Evolutionary conservation across 2,113 vertebrate species (phyloP).

Genomic region (Bettongia penicillata): DNA sequence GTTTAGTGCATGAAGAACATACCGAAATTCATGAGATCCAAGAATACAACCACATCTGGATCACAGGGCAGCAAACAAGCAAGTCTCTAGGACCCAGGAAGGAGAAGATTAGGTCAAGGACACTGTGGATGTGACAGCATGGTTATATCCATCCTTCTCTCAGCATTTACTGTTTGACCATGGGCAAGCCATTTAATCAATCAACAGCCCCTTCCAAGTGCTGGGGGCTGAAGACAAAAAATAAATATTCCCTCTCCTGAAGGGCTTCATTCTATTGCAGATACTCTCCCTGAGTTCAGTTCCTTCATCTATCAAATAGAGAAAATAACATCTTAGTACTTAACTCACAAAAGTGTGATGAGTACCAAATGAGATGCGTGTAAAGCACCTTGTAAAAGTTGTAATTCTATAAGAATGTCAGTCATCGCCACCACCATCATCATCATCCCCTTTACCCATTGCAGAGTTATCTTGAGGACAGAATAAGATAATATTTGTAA

Average conservation of each 20-base stretch:
- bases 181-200: background rate
- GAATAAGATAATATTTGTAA: background rate
- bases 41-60: background rate
- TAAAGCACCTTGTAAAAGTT: background rate
- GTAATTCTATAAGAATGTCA: background rate
- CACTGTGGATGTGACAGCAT: background rate
- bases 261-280: background rate
- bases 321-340: background rate
- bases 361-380: background rate
- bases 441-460: background rate
- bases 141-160: no score
- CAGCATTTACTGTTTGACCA: background rate
- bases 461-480: background rate
- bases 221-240: background rate
- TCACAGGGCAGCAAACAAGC: background rate
- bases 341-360: background rate
- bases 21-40: background rate
- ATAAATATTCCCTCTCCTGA: background rate
- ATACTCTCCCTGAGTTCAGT: background rate
- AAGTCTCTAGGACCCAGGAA: background rate
- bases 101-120: background rate
- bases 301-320: background rate
- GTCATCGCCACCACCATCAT: background rate
- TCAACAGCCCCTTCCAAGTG: background rate
- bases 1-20: background rate